Evolutionary conservation across 2,888 invertebrate genomes (phyloP), one percentile per base, ranked within the genome.

Genomic region (Endotricha flammealis): DNA sequence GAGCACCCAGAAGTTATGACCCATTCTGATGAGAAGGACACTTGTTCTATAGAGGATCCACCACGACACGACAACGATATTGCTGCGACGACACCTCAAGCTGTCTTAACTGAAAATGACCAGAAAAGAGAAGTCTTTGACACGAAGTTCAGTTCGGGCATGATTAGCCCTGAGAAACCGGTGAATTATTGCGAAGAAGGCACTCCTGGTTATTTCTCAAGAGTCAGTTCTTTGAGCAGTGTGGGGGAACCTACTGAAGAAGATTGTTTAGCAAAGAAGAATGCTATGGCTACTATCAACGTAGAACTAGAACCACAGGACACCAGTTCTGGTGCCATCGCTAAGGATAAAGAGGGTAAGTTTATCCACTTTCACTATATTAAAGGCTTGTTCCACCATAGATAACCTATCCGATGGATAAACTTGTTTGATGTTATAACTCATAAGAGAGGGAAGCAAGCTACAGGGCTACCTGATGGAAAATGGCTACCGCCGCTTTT

Each of bases 161-260:
- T 92, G 56, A 90, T 91, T 57, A 93, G 92, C 14, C 93, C 94
- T 0, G 95, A 94, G 53, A 94, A 93, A 56, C 92, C 93, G 0
- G 89, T 93, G 3, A 93, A 92, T 60, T 96, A 96, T 67, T 95
- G 94, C 56, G 95, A 95, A 46, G 95, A 96, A 65, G 95, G 94
- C 1, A 95, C 95, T 0, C 95, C 95, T 0, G 93, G 92, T 0
- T 92, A 91, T 68, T 94, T 92, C 61, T 94, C 94, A 3, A 78
- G 90, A 5, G 89, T 90, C 25, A 90, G 90, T 51, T 90, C 90
- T 0, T 54, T 90, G 32, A 90, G 90, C 56, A 90, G 90, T 42
- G 66, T 90, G 8, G 86, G 81, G 0, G 90, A 90, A 44, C 85
- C 88, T 1, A 82, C 81, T 0, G 85, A 85, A 29, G 85, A 79